phyloP scores from a whole-genome alignment of 2,888 invertebrate species.

The Tenthredo scrophulariae region DNA sequence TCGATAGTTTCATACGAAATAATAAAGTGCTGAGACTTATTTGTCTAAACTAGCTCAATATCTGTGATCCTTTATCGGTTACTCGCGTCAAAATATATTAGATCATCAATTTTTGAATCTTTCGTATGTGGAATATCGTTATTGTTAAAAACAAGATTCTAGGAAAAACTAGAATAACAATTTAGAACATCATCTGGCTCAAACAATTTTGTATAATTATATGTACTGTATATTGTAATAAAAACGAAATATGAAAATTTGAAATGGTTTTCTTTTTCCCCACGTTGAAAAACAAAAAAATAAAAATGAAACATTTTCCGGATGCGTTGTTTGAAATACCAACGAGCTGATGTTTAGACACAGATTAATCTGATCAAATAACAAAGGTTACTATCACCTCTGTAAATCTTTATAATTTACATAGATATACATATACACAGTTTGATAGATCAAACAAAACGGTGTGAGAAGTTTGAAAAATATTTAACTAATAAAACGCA shows the following conservation, averaged over 20 bases:
- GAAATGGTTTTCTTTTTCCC: neutral
- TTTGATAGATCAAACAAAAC: neutral
- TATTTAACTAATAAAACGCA: slow-evolving; percentile 21
- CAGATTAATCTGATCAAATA: slow-evolving; percentile 23
- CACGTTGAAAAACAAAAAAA: neutral
- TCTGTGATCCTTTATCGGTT: neutral
- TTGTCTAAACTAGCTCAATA: neutral
- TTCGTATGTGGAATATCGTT: neutral
- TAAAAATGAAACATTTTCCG: neutral
- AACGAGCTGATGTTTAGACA: neutral
- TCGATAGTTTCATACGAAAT: neutral
- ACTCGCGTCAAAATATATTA: neutral
- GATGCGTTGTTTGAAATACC: neutral
- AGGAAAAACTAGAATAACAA: neutral
- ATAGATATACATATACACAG: neutral
- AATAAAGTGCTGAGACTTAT: neutral
- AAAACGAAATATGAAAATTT: neutral
- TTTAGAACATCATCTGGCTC: neutral
- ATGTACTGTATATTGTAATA: neutral
- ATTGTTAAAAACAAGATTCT: neutral
- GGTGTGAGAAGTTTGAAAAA: neutral
- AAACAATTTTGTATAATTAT: neutral
- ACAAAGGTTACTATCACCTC: neutral
- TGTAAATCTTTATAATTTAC: neutral
- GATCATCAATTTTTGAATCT: neutral